phyloP scores from a whole-genome alignment of 2,113 vertebrate species.

The Protobothrops flavoviridis region DNA sequence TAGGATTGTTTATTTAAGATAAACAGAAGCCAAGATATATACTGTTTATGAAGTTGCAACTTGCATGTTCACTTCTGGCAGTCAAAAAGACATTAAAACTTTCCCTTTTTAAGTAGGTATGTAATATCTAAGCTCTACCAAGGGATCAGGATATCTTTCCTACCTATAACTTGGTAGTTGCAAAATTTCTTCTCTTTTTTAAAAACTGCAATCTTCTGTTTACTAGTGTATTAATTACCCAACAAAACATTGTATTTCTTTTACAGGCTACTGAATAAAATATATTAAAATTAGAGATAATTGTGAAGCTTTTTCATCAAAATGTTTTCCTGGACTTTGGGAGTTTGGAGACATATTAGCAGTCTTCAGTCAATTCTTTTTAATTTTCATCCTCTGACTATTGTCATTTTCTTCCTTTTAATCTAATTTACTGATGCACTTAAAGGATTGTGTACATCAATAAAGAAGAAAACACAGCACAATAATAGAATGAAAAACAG shows the following conservation, averaged over 20 bases:
- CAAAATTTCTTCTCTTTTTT: neutral
- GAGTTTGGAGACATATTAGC: neutral
- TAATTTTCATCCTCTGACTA: neutral
- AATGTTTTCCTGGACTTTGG: neutral
- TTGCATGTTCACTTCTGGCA: neutral
- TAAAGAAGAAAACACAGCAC: neutral
- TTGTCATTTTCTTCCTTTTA: neutral
- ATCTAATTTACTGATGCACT: neutral
- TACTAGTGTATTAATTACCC: neutral
- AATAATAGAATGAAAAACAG: neutral
- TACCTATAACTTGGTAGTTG: neutral
- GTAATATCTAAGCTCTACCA: neutral
- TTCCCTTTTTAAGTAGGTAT: neutral
- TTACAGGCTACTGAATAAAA: neutral
- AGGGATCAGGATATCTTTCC: neutral
- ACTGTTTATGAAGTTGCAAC: neutral
- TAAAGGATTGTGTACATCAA: neutral
- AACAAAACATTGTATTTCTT: neutral
- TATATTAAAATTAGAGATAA: neutral
- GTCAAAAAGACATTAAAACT: neutral
- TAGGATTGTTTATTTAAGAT: neutral
- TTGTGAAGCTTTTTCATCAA: neutral
- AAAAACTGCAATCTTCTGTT: neutral
- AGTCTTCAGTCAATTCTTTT: neutral
- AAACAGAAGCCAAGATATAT: neutral